Evolutionary conservation across 2,797 vertebrate species (phyloP), one percentile per base, ranked within the genome.

Genomic region (Trematomus bernacchii): DNA sequence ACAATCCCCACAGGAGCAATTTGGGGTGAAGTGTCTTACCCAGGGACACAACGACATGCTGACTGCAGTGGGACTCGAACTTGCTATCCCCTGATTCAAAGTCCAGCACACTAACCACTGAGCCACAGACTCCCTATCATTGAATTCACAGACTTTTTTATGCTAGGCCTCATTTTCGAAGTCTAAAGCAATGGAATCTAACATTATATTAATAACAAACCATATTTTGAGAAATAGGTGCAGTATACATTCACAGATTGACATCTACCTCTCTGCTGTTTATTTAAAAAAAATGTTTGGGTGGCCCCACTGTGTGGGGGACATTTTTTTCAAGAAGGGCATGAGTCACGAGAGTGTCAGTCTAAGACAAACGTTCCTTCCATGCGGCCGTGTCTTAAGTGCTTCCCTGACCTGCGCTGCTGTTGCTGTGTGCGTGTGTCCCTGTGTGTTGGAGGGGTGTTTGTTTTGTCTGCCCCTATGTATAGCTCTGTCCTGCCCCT

Each of bases 401-500:
- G 19, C 76, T 80, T 82, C 60, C 66, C 71, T 88, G 89, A 91
- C 81, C 87, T 82, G 76, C 60, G 30, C 77, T 73, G 18, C 83
- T 73, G 71, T 66, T 61, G 46, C 55, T 54, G 40, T 77, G 73
- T 58, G 70, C 52, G 53, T 77, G 72, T 67, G 65, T 73, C 42
- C 16, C 9, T 71, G 71, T 79, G 78, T 73, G 79, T 64, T 70
- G 46, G 77, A 9, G 74, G 82, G 59, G 65, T 90, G 77, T 89
- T 92, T 92, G 92, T 93, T 94, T 93, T 88, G 89, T 91, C 91
- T 92, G 88, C 88, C 90, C 89, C 90, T 87, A 76, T 93, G 87
- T 89, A 91, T 89, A 92, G 89, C 86, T 84, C 87, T 82, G 93
- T 90, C 86, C 91, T 90, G 91, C 92, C 94, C 92, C 92, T 91